Percentiles rank a stretch among this genome's conserved stretches.
phyloP scores from a whole-genome alignment of 1,140 invertebrate genomes.

The Geopemphigus sp. region DNA sequence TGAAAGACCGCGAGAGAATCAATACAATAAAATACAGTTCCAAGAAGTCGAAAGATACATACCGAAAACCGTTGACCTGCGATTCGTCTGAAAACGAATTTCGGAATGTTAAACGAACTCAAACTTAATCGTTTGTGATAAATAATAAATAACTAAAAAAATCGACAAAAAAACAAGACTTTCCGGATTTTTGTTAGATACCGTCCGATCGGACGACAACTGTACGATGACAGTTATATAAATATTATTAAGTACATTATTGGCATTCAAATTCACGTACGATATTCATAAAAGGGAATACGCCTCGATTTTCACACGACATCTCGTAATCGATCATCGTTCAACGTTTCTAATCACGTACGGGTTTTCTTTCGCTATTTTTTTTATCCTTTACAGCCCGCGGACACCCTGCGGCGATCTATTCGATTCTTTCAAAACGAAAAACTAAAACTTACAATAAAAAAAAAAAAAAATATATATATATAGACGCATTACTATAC shows the following conservation, averaged over 20 bases:
- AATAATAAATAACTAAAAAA: no score
- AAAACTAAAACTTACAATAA: conserved; percentile 6
- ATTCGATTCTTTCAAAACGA: conserved; percentile 16
- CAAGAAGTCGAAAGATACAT: no score
- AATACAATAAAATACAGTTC: no score
- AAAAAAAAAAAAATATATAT: no score
- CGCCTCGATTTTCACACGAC: conserved; percentile 35
- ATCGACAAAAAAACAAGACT: no score
- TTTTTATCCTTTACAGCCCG: background rate
- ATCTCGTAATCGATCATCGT: conserved; percentile 17
- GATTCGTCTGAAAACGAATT: no score
- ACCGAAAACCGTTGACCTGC: no score
- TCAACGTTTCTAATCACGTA: conserved; percentile 41
- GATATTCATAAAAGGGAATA: conserved; percentile 17
- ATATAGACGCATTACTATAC: background rate
- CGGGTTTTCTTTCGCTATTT: background rate
- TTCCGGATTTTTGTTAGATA: no score
- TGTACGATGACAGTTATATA: background rate
- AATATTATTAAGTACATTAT: background rate
- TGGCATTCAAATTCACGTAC: conserved; percentile 7
- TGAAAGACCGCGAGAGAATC: no score
- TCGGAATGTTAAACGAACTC: no score
- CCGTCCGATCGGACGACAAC: no score
- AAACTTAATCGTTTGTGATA: no score
- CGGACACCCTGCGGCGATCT: conserved; percentile 39